These are phyloP conservation scores for Drosophila micromelanica DNA, from an alignment of 1,140 invertebrate genomes.

Conservation along the genomic window DNA sequence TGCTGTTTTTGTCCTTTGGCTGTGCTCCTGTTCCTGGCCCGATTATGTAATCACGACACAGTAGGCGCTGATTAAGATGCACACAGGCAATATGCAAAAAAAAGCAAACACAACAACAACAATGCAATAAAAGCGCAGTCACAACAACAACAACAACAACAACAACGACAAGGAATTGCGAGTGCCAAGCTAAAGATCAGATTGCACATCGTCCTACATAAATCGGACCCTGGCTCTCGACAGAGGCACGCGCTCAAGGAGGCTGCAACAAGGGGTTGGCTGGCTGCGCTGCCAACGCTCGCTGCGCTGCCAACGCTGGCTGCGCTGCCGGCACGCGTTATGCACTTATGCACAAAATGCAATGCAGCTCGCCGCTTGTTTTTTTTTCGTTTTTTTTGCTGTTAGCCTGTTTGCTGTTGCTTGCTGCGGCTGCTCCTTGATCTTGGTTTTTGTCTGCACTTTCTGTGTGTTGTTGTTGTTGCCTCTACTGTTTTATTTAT, in stretches of 20 bases:
- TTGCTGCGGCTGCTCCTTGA: not conserved
- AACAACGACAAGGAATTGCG: not conserved
- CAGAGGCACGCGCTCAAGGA: slow-evolving; percentile 25
- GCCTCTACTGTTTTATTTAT: too few relatives aligned
- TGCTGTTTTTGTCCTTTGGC: not conserved
- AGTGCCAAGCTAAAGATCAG: slow-evolving; percentile 25
- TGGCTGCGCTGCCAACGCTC: too few relatives aligned
- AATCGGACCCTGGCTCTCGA: slow-evolving; percentile 13
- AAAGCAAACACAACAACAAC: slow-evolving; percentile 5
- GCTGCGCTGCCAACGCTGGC: not conserved
- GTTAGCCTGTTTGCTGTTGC: too few relatives aligned
- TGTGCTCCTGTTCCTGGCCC: slow-evolving; percentile 18
- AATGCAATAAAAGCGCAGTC: slow-evolving; percentile 10
- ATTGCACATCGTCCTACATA: slow-evolving; percentile 42
- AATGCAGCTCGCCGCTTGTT: too few relatives aligned
- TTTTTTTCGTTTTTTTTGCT: too few relatives aligned
- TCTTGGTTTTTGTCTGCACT: too few relatives aligned
- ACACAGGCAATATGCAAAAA: slow-evolving; percentile 19
- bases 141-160: not conserved
- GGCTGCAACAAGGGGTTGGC: slow-evolving; percentile 31
- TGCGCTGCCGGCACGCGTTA: slow-evolving; percentile 22
- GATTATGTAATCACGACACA: slow-evolving; percentile 73
- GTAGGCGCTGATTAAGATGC: slow-evolving; percentile 69
- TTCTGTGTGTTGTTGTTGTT: too few relatives aligned
- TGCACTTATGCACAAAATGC: slow-evolving; percentile 29